Base-by-base conservation (phyloP, 2,888 invertebrate species). In the Rhagophthalmus giganteus region DNA sequence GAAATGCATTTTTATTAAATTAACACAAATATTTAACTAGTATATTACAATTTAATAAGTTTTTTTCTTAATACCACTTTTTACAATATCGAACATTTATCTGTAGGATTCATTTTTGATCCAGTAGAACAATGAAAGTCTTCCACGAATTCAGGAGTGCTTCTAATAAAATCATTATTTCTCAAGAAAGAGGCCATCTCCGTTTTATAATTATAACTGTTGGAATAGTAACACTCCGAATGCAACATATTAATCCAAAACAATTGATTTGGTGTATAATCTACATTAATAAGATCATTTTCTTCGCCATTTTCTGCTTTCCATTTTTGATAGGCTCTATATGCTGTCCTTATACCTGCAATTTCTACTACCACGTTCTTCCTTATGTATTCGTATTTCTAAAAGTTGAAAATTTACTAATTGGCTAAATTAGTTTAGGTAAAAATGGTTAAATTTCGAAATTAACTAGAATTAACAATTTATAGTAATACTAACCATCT, bases 311-410 rank as follows among this genome's bases (percentile, higher is more conserved):
- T 80, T 5, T 82, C 76, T 5, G 78, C 74, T 0, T 79, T 81
- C 88, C 88, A 90, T 5, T 81, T 79, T 37, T 82, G 78, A 71
- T 92, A 92, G 0, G 90, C 91, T 56, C 81, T 79, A 72, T 93
- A 94, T 0, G 93, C 90, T 66, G 89, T 86, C 68, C 91, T 92
- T 55, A 70, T 8, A 8, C 24, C 46, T 10, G 26, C 14, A 9
- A 27, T 12, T 12, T 46, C 30, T 8, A 20, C 24, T 10, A 37
- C 20, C 2, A 93, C 94, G 71, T 94, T 94, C 7, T 90, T 90
- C 70, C 15, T 15, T 16, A 31, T 32, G 14, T 13, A 32, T 5
- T 28, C 8, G n/a, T n/a, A n/a, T n/a, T n/a, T n/a, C n/a, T n/a
- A n/a, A n/a, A n/a, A n/a, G n/a, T n/a, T n/a, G n/a, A n/a, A n/a